Evolutionary conservation across 2,113 vertebrate species (phyloP).

Genomic region (Gorsachius goisagi): DNA sequence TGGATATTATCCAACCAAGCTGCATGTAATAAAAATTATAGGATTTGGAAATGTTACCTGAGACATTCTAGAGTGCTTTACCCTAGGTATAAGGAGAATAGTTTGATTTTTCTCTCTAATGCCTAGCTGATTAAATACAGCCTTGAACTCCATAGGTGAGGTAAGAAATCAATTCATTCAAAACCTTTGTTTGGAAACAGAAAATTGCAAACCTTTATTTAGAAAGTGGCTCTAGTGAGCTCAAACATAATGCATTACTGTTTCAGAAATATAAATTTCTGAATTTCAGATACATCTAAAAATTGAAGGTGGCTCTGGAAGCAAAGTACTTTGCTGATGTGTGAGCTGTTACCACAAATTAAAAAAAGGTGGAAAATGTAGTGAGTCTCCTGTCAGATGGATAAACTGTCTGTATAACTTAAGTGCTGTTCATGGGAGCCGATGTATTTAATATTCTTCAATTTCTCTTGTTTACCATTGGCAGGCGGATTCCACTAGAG

Average conservation of each 20-base stretch:
- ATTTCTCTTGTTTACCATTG: conserved; percentile 7
- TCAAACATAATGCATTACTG: not conserved
- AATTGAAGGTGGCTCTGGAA: not conserved
- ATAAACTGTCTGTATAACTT: not conserved
- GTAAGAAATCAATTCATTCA: not conserved
- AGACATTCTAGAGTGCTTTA: not conserved
- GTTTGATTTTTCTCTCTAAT: not conserved
- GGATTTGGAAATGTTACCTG: not conserved
- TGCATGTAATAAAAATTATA: not conserved
- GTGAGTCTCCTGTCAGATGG: not conserved
- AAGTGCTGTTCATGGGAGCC: not conserved
- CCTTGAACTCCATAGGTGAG: not conserved
- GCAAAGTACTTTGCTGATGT: not conserved
- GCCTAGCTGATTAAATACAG: not conserved
- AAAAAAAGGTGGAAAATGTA: not conserved
- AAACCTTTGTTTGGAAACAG: not conserved
- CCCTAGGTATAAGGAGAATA: not conserved
- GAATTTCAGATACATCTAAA: not conserved
- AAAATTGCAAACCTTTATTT: not conserved
- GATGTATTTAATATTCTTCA: not conserved
- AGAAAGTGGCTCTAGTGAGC: not conserved
- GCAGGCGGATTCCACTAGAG: conserved; percentile 91
- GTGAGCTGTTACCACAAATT: not conserved
- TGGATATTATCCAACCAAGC: not conserved
- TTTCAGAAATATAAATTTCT: not conserved